A percentile compares a stretch with the other conserved stretches of the same genome.
Conservation (phyloP, 2,888 invertebrate genomes). For the Desoria tigrina region DNA sequence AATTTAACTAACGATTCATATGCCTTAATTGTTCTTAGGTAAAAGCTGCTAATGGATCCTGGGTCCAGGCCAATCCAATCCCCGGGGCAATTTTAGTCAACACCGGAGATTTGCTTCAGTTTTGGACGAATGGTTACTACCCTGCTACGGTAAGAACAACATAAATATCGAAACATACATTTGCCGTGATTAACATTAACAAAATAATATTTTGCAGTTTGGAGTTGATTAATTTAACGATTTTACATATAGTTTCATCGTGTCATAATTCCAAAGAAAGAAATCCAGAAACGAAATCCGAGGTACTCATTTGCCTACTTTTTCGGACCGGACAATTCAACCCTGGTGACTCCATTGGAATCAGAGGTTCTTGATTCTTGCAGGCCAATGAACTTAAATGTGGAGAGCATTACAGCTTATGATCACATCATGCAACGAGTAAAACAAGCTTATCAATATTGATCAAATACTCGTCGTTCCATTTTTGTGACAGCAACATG, state of each 20-base stretch:
- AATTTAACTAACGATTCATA: too few species aligned
- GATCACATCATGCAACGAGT: conserved; percentile 35
- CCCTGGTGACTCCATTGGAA: conserved; percentile 60
- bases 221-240: neutral
- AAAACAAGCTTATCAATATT: conserved; percentile 33
- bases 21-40: conserved; percentile 58
- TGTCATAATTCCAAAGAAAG: conserved; percentile 70
- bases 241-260: conserved; percentile 65
- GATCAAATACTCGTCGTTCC: too few species aligned
- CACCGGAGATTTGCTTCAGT: conserved; percentile 71
- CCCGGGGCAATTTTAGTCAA: conserved; percentile 75
- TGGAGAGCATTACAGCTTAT: conserved; percentile 31
- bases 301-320: conserved; percentile 78
- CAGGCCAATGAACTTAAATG: too few species aligned
- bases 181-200: neutral
- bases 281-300: conserved; percentile 64
- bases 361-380: conserved; percentile 9
- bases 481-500: too few species aligned
- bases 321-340: conserved; percentile 70
- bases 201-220: conserved; percentile 1
- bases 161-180: neutral
- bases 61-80: conserved; percentile 73
- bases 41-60: conserved; percentile 67
- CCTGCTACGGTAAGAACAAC: conserved; percentile 66
- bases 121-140: conserved; percentile 72